These are phyloP conservation scores for Microtus ochrogaster DNA, from an alignment of 2,113 vertebrate species.

Conservation along the genomic window DNA sequence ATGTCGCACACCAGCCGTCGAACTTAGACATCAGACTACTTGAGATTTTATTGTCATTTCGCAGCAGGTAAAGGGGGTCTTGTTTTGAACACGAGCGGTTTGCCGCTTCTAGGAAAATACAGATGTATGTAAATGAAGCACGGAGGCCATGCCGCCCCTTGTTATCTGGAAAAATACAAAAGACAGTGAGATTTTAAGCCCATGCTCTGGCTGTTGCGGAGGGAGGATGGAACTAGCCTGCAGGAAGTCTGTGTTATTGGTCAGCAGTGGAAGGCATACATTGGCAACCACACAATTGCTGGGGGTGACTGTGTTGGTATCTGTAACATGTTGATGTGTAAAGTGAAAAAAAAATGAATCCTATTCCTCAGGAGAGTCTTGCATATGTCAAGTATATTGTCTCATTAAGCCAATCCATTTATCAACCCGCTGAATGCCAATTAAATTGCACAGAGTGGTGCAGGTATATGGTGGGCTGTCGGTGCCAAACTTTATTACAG, in stretches of 20 bases:
- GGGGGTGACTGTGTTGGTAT: slow-evolving; percentile 91
- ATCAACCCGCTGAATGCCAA: slow-evolving; percentile 95
- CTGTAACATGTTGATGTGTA: slow-evolving; percentile 91
- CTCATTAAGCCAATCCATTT: slow-evolving; percentile 97
- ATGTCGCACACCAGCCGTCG: neutral
- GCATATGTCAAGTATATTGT: slow-evolving; percentile 97
- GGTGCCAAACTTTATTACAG: slow-evolving; percentile 93
- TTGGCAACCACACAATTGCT: slow-evolving; percentile 87
- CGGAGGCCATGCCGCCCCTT: neutral
- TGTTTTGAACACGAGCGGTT: neutral
- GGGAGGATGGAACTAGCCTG: neutral
- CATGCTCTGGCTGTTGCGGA: neutral
- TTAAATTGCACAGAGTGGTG: slow-evolving; percentile 95
- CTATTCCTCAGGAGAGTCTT: slow-evolving; percentile 93
- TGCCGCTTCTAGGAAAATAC: slow-evolving; percentile 37
- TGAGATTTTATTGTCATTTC: neutral
- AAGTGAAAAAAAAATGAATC: slow-evolving; percentile 92
- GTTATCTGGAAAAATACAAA: slow-evolving; percentile 64
- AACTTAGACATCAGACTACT: neutral
- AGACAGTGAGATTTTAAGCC: slow-evolving; percentile 38
- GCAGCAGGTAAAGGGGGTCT: neutral
- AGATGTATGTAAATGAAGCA: slow-evolving; percentile 37
- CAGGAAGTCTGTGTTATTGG: slow-evolving; percentile 82
- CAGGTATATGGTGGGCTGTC: slow-evolving; percentile 92
- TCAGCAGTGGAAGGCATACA: slow-evolving; percentile 82